phyloP scores from a whole-genome alignment of 2,888 invertebrate species.

The Tanypteryx hageni region DNA sequence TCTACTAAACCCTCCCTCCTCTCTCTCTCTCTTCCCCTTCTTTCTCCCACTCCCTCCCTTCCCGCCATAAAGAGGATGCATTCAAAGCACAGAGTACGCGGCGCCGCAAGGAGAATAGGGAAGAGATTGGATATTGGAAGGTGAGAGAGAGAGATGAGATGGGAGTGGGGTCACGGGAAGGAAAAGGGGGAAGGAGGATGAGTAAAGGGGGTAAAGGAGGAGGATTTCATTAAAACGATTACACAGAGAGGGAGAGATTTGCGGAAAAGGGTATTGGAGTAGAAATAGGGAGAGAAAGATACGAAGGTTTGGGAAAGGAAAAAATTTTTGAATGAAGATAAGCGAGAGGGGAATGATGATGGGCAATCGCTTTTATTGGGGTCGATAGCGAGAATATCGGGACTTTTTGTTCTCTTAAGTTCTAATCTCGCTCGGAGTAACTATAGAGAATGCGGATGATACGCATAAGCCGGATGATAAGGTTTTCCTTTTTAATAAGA shows the following conservation, averaged over 20 bases:
- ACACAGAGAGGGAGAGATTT: neutral
- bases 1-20: neutral
- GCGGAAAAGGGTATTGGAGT: neutral
- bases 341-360: no score
- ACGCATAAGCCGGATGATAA: no score
- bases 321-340: no score
- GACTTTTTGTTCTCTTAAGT: no score
- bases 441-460: no score
- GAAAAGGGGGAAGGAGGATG: neutral
- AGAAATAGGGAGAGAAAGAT: neutral
- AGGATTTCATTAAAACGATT: neutral
- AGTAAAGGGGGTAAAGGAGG: neutral
- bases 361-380: no score
- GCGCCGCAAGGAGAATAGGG: neutral
- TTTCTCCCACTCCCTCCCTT: neutral
- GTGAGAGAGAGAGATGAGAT: neutral
- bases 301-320: neutral
- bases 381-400: no score
- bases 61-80: neutral
- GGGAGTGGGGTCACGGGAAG: neutral
- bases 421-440: no score
- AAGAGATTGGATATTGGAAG: neutral
- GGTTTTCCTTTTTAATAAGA: no score
- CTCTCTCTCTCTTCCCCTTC: neutral
- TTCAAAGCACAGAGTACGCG: constrained; percentile 28